Conservation (phyloP, 2,888 invertebrate genomes). For the Campopleginae sp. region DNA sequence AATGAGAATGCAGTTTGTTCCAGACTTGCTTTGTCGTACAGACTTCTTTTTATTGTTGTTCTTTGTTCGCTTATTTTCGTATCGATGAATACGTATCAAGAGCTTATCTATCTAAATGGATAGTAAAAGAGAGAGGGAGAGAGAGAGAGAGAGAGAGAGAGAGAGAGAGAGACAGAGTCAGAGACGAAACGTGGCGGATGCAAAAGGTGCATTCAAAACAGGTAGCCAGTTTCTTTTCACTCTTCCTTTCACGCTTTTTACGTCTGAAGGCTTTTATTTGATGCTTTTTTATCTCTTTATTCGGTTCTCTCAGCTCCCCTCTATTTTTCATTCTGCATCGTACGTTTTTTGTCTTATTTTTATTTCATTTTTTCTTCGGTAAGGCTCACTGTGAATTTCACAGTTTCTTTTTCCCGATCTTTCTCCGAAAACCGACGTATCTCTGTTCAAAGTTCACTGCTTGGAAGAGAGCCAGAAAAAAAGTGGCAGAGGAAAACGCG, state of each 20-base stretch:
- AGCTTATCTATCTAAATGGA: constrained; percentile 32
- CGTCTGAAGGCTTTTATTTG: constrained; percentile 45
- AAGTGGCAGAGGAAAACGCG: constrained; percentile 57
- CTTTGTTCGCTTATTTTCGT: constrained; percentile 30
- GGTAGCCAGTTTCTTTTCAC: constrained; percentile 62
- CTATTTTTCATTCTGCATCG: constrained; percentile 23
- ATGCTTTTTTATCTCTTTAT: constrained; percentile 38
- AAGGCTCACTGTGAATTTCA: constrained; percentile 65
- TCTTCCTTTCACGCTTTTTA: constrained; percentile 54
- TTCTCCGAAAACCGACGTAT: constrained; percentile 69
- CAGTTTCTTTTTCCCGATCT: constrained; percentile 46
- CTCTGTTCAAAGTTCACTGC: constrained; percentile 80
- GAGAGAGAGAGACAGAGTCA: not conserved
- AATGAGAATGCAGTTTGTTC: constrained; percentile 25
- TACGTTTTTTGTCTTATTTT: constrained; percentile 57
- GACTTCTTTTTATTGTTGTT: constrained; percentile 27
- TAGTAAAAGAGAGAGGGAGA: constrained; percentile 5
- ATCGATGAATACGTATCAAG: constrained; percentile 43
- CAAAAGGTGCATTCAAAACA: constrained; percentile 56
- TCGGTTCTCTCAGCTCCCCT: constrained; percentile 26
- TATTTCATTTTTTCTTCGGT: constrained; percentile 56
- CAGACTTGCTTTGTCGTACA: constrained; percentile 2
- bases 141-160: constrained; percentile 17
- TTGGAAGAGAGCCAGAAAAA: constrained; percentile 81
- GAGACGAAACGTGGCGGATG: constrained; percentile 24